Evolutionary conservation across 2,888 invertebrate genomes (phyloP), one percentile per base, ranked within the genome.

Genomic region (Cetonia aurata): DNA sequence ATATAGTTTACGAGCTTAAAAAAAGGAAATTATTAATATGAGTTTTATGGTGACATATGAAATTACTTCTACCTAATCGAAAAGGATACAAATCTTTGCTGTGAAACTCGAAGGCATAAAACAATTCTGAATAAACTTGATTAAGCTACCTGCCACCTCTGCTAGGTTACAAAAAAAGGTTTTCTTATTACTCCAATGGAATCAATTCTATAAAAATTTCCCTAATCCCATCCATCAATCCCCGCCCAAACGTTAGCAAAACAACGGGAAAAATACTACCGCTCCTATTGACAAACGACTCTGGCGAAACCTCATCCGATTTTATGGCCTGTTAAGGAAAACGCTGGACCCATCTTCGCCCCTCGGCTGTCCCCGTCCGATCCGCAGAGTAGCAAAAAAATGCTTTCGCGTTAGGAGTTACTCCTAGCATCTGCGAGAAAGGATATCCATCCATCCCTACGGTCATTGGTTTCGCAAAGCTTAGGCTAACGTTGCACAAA

Each of bases 261-360:
- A 50, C 15, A 15, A 10, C 50, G 19, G 15, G 15, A 56, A 56
- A 31, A 41, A 10, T 37, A 37, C n/a, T 37, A 15, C n/a, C 19
- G 15, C 9, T 6, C 13, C n/a, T 12, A 59, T n/a, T 44, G 42
- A 17, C 42, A 42, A 59, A 59, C 42, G 44, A 19, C 17, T 9
- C 6, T 37, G 10, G 17, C 44, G n/a, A n/a, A 42, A 59, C n/a
- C 42, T 10, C 25, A 44, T 59, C 19, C 42, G 41, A 19, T 42
- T 57, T 57, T 57, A 57, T 57, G 42, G 57, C 37, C 57, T 17
- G 42, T 57, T 57, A 57, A 37, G 12, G 41, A 44, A 57, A 59
- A 12, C 19, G 17, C 15, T 15, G 25, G 25, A 25, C 25, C 25
- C 44, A 44, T 13, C 44, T 13, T 13, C 6, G 13, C 44, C 44